Evolutionary conservation across 2,797 vertebrate genomes (phyloP).

Genomic region (Cyclopterus lumpus): DNA sequence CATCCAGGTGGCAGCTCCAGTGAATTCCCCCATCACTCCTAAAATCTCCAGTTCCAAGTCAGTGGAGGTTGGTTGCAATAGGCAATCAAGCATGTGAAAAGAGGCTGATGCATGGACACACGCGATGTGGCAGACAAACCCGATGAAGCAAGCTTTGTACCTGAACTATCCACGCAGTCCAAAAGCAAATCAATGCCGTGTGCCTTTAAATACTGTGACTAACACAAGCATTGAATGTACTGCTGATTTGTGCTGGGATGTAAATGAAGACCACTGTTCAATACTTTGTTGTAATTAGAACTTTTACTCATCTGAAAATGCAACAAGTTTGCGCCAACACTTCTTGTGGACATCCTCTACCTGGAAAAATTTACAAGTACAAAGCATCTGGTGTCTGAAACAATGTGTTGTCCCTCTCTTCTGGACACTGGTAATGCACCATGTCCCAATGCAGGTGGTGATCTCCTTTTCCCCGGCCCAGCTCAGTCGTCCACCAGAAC

Average conservation of each 20-base stretch:
- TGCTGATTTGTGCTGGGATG: neutral
- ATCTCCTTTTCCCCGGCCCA: constrained; percentile 89
- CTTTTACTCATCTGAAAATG: constrained; percentile 41
- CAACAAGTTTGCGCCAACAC: constrained; percentile 77
- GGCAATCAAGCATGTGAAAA: neutral
- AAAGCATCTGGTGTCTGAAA: neutral
- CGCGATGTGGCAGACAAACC: constrained; percentile 17
- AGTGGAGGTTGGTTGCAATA: constrained; percentile 28
- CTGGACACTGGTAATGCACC: constrained; percentile 88
- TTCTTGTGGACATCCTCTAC: constrained; percentile 91
- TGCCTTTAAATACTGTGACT: neutral
- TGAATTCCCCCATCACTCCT: constrained; percentile 12
- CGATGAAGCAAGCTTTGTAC: constrained; percentile 1
- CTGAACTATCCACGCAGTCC: too few relatives aligned
- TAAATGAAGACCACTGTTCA: neutral
- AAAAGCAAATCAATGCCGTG: constrained; percentile 20
- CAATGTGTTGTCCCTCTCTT: neutral
- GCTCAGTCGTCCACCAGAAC: constrained; percentile 91
- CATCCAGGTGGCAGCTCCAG: constrained; percentile 16
- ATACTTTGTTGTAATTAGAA: constrained; percentile 10
- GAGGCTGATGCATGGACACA: constrained; percentile 61
- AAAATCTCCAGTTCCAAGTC: constrained; percentile 24
- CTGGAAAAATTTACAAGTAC: constrained; percentile 68
- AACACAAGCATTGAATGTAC: neutral
- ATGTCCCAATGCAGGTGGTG: constrained; percentile 93